Evolutionary conservation across 2,888 invertebrate species (phyloP), one percentile per base, ranked within the genome.

Genomic region (Andrena trimmerana): DNA sequence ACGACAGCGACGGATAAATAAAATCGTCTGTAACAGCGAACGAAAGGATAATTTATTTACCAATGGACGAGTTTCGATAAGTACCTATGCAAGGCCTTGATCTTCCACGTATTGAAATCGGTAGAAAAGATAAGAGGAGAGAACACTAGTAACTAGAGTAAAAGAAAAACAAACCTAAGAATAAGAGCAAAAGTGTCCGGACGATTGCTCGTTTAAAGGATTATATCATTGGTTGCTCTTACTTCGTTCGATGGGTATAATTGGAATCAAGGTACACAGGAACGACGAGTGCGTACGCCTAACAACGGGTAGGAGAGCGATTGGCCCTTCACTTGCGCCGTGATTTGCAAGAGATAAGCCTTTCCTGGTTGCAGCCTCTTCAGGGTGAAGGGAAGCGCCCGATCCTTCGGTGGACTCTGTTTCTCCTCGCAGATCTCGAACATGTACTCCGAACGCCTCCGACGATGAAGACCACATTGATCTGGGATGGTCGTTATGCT

Each of bases 401-500:
- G 86, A 50, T 91, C 90, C 33, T 87, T 90, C 57, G 92, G 88
- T 1, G 90, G 84, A 36, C 83, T 89, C n/a, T 73, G 85, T 52
- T 90, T 92, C 48, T 93, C 92, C 42, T 92, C 92, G 82, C 93
- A 93, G 6, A 89, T 83, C 62, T 92, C 92, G 68, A 88, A 90
- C 1, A 89, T 89, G 59, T 92, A 91, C 27, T 93, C 91, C 36
- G 92, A 92, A 66, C 92, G 90, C 62, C 90, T 86, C 24, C 92
- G 92, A 76, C 92, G 91, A 85, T 91, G 89, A 31, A 92, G 88
- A 2, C 90, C 92, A 71, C 93, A 93, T 67, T 92, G 92, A 67
- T 93, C 92, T 5, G 91, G 90, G 50, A 92, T 90, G 31, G 89
- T 89, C 13, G 90, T 83, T n/a, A 91, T 82, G 7, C 90, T 89